phyloP scores from a whole-genome alignment of 1,140 invertebrate genomes.

The Conus ventricosus region DNA sequence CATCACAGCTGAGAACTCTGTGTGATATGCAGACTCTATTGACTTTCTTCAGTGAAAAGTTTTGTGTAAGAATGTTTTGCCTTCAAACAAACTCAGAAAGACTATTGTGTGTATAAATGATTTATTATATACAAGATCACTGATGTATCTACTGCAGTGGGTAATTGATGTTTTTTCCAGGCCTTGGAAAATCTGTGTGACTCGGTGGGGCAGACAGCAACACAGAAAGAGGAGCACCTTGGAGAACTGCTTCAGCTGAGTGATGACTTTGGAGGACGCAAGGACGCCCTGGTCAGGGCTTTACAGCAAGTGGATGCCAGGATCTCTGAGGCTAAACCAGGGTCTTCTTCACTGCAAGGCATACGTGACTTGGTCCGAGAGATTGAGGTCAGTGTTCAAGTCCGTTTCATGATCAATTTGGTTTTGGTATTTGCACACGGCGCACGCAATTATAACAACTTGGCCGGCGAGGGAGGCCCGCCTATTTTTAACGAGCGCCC shows the following conservation, averaged over 20 bases:
- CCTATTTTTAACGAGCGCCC: no score
- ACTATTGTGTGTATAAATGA: no score
- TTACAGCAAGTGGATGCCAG: slow-evolving; percentile 57
- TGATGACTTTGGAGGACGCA: slow-evolving; percentile 60
- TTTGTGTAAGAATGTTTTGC: no score
- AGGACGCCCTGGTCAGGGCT: slow-evolving; percentile 56
- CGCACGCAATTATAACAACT: no score
- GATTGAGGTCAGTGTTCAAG: slow-evolving; percentile 60
- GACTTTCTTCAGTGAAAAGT: no score
- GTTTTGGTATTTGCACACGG: not conserved
- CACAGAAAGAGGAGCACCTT: slow-evolving; percentile 64
- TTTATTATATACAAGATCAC: no score
- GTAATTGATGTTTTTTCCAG: not conserved
- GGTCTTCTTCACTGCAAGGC: slow-evolving; percentile 61
- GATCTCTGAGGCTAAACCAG: slow-evolving; percentile 48
- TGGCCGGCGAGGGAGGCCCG: no score
- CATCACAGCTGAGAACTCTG: no score
- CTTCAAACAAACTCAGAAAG: no score
- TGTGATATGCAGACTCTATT: no score
- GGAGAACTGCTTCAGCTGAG: slow-evolving; percentile 63
- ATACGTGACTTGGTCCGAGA: slow-evolving; percentile 65
- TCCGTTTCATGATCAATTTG: not conserved
- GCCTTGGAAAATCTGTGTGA: slow-evolving; percentile 62
- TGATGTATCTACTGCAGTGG: no score
- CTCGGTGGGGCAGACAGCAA: slow-evolving; percentile 51